phyloP scores from a whole-genome alignment of 2,797 vertebrate species.

The Epinephelus awoara region DNA sequence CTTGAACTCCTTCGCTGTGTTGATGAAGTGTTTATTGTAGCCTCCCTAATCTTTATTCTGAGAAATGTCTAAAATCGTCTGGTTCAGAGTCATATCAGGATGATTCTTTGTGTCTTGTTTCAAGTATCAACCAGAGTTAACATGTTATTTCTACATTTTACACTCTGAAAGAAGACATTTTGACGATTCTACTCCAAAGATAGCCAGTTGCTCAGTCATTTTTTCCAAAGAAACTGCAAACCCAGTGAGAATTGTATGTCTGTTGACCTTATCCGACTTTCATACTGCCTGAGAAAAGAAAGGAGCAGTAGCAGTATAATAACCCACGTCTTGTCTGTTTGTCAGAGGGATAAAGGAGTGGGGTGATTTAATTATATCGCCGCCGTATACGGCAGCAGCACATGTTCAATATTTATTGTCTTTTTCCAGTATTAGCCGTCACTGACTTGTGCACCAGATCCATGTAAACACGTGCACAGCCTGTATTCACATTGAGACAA shows the following conservation, averaged over 20 bases:
- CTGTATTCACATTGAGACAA: neutral
- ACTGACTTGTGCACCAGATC: neutral
- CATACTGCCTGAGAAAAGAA: neutral
- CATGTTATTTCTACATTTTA: neutral
- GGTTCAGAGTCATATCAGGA: too few relatives aligned
- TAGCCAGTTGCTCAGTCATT: neutral
- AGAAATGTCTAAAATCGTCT: neutral
- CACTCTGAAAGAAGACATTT: neutral
- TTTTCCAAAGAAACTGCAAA: too few relatives aligned
- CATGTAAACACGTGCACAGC: neutral
- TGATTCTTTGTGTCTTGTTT: neutral
- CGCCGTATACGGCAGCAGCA: neutral
- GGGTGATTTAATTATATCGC: neutral
- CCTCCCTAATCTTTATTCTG: conserved; percentile 2
- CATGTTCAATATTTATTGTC: neutral
- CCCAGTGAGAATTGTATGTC: neutral
- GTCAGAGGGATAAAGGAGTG: neutral
- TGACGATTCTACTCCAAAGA: neutral
- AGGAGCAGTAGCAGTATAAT: neutral
- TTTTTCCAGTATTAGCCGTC: neutral
- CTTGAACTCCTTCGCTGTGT: too few relatives aligned
- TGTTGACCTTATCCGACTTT: neutral
- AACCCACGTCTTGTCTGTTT: neutral
- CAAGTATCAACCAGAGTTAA: neutral
- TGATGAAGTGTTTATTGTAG: too few relatives aligned